Percentiles rank a stretch among this genome's conserved stretches.
Evolutionary conservation across 2,888 invertebrate genomes (phyloP).

Genomic region (Exocentrus adspersus): DNA sequence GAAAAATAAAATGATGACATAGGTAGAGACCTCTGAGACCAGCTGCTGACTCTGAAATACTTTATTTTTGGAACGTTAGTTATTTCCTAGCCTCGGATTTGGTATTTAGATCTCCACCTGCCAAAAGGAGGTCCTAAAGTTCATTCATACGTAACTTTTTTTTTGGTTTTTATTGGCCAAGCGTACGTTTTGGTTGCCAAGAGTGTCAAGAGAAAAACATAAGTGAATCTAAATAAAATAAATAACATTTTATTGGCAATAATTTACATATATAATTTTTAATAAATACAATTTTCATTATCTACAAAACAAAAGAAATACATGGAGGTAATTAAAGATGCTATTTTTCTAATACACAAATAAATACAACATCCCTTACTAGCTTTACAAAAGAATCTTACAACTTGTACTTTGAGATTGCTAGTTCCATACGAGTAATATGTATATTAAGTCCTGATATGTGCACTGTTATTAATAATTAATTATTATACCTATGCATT

Average conservation of each 20-base stretch:
- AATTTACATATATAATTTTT: conserved; percentile 47
- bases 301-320: conserved; percentile 40
- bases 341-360: conserved; percentile 22
- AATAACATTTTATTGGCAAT: conserved; percentile 51
- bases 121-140: conserved; percentile 37
- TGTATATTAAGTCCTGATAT: conserved; percentile 17
- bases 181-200: conserved; percentile 47
- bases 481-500: too few relatives aligned
- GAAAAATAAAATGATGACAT: conserved; percentile 12
- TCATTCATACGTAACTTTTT: conserved; percentile 50
- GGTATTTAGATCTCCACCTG: conserved; percentile 38
- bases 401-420: conserved; percentile 1
- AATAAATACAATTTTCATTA: conserved; percentile 47
- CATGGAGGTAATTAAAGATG: conserved; percentile 32
- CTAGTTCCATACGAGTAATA: conserved; percentile 7
- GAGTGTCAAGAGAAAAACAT: conserved; percentile 41
- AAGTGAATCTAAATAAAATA: conserved; percentile 45
- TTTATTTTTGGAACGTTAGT: conserved; percentile 21
- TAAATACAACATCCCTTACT: conserved; percentile 17
- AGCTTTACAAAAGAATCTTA: conserved; percentile 3
- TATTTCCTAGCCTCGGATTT: conserved; percentile 38
- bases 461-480: too few relatives aligned
- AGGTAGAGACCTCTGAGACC: neutral
- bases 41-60: conserved; percentile 6
- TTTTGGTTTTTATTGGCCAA: conserved; percentile 43